phyloP scores from a whole-genome alignment of 35 echinoderm and acorn worm species.

The Apostichopus parvimensis region DNA sequence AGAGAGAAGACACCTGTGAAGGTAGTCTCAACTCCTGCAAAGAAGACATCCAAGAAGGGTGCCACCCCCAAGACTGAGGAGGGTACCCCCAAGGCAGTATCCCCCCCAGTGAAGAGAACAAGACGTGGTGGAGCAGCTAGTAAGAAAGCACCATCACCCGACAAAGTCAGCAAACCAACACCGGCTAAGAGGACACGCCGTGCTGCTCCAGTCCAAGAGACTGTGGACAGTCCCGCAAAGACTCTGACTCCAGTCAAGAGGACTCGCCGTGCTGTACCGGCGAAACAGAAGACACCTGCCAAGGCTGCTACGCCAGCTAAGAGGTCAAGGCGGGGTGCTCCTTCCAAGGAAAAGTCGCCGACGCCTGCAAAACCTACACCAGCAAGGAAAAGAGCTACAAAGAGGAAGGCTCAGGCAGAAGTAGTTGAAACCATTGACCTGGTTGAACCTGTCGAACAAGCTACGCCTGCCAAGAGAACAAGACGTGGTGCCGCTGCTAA shows the following conservation, averaged over 20 bases:
- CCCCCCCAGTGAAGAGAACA: constrained; percentile 65
- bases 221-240: background rate
- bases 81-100: constrained; percentile 51
- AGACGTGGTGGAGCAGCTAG: constrained; percentile 50
- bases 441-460: background rate
- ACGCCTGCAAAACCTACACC: background rate
- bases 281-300: constrained; percentile 2
- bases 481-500: constrained; percentile 19
- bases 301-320: constrained; percentile 46
- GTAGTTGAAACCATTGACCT: background rate
- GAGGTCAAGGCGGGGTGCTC: background rate
- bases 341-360: background rate
- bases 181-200: constrained; percentile 33
- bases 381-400: constrained; percentile 12
- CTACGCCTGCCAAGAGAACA: constrained; percentile 47
- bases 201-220: background rate
- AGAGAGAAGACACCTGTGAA: constrained; percentile 41
- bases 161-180: background rate
- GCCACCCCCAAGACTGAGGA: background rate
- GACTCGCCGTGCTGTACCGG: background rate
- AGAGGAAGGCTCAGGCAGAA: constrained; percentile 38
- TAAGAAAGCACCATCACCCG: constrained; percentile 19
- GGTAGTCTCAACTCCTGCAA: constrained; percentile 39
- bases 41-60: constrained; percentile 18
- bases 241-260: constrained; percentile 53